These are phyloP conservation scores for Campylomormyrus tamandua DNA, from an alignment of 2,113 vertebrate genomes.

Conservation along the genomic window DNA sequence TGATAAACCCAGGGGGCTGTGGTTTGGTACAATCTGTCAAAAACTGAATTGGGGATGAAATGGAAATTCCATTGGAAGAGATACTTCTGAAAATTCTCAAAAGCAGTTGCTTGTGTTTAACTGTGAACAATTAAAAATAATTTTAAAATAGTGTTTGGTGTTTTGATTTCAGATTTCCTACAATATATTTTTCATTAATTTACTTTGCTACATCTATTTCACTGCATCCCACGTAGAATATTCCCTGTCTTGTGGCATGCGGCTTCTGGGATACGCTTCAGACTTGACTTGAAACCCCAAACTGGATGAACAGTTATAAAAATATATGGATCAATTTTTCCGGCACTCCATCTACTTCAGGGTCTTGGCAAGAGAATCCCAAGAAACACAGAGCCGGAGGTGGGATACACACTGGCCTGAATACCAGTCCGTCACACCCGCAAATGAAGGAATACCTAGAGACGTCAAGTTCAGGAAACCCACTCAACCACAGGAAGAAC, in stretches of 20 bases:
- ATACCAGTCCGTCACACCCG: not conserved
- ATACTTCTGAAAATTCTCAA: constrained; percentile 55
- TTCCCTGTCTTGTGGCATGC: not conserved
- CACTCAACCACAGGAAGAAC: not conserved
- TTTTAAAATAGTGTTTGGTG: not conserved
- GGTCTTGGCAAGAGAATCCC: not conserved
- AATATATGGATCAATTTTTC: not conserved
- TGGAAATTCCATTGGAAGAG: constrained; percentile 40
- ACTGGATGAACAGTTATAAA: not conserved
- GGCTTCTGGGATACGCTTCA: not conserved
- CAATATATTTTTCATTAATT: not conserved
- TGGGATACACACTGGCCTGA: not conserved
- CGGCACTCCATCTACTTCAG: not conserved
- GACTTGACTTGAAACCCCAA: not conserved
- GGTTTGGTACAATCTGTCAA: constrained; percentile 61
- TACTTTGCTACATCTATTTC: not conserved
- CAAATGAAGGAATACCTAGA: not conserved
- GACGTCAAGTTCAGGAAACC: not conserved
- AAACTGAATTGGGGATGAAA: not conserved
- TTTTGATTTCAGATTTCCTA: not conserved
- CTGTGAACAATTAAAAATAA: constrained; percentile 66
- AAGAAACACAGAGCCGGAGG: not conserved
- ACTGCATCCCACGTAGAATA: not conserved
- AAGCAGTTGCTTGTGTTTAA: constrained; percentile 81
- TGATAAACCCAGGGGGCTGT: constrained; percentile 23